Base-by-base conservation (phyloP, 2,888 invertebrate genomes). In the Agriotes lineatus region DNA sequence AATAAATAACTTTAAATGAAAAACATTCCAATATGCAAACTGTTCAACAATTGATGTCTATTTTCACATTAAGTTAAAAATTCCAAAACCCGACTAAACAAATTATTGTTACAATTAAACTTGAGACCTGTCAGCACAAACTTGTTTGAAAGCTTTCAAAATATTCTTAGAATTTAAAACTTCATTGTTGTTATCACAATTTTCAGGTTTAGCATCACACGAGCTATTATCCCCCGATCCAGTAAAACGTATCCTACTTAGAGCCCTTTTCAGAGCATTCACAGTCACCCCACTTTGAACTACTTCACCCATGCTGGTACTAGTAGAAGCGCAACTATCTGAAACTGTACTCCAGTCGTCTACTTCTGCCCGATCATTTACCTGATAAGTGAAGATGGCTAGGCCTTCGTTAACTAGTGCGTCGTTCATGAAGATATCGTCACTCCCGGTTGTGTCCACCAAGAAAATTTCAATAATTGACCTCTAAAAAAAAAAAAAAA, bases 371-470 rank as follows among this genome's bases (percentile, higher is more conserved):
- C n/a, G n/a, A n/a, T n/a, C 3, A 20, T 37, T 80, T 80, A 81
- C 81, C 80, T 82, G 72, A 60, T 76, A 70, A 1, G 70, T 70
- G 65, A 77, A 77, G 5, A 76, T 16, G 0, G 89, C 90, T 79
- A 85, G 84, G 0, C 87, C 87, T 68, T 85, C 82, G 72, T 84
- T 80, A 7, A 88, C 82, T 67, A 90, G 79, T 71, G 82, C 79
- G 68, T 83, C 82, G 79, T 87, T 85, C 70, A 90, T 77, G 81
- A 85, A 86, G 64, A 86, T 77, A 82, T 89, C 88, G 10, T 83
- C 79, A 1, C 77, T 80, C 22, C 66, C 52, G 4, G 83, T 77
- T 30, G 88, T 88, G 82, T 89, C 88, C 62, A 86, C 85, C 71
- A 90, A 82, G 75, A 85, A 82, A 75, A 88, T 22, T 54, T 79